Percentiles rank a stretch among this genome's conserved stretches.
These are phyloP conservation scores for Micromesistius poutassou DNA, from an alignment of 2,797 vertebrate genomes.

Conservation along the genomic window DNA sequence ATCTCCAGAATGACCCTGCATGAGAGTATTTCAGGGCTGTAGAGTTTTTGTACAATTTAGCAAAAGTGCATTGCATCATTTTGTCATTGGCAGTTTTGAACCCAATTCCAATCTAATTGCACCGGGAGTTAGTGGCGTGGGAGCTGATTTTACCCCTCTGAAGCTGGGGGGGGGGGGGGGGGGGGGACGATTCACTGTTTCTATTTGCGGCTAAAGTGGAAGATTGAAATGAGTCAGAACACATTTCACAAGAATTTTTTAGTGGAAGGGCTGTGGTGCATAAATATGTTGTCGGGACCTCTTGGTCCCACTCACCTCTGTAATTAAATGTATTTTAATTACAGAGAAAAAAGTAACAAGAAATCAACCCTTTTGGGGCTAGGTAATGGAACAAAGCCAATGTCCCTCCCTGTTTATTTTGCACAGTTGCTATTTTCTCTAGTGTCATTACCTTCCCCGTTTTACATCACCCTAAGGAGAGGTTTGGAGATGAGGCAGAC, in stretches of 20 bases:
- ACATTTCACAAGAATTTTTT: constrained; percentile 3
- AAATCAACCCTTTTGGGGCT: constrained; percentile 24
- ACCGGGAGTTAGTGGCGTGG: not conserved
- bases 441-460: constrained; percentile 11
- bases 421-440: constrained; percentile 9
- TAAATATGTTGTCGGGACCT: constrained; percentile 21
- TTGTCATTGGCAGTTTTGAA: not conserved
- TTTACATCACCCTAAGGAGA: constrained; percentile 4
- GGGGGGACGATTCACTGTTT: not conserved
- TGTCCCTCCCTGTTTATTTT: constrained; percentile 21
- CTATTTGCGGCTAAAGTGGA: not conserved
- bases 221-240: constrained; percentile 16
- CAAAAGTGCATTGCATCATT: constrained; percentile 1
- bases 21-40: not conserved
- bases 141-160: not conserved
- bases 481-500: constrained; percentile 3
- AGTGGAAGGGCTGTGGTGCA: constrained; percentile 8
- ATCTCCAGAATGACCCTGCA: not conserved
- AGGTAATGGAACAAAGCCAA: constrained; percentile 39
- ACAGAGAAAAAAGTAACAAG: constrained; percentile 18
- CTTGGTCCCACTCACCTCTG: constrained; percentile 20
- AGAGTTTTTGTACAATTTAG: not conserved
- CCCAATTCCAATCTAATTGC: not conserved
- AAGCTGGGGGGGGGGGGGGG: no score
- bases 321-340: constrained; percentile 33